Evolutionary conservation across 2,797 vertebrate genomes (phyloP), one percentile per base, ranked within the genome.

Genomic region (Pterois miles): DNA sequence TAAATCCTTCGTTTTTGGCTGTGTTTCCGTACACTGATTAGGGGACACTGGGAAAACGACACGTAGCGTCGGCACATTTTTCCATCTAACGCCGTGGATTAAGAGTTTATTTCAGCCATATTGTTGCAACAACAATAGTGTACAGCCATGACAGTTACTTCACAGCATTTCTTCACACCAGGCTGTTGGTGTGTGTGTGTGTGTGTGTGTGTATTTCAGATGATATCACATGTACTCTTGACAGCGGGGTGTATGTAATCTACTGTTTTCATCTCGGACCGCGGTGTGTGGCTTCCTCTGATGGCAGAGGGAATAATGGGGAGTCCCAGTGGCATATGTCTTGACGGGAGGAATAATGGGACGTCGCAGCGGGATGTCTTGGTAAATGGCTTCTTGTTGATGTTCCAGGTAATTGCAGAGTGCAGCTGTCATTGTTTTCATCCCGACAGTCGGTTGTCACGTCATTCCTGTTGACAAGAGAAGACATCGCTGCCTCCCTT

Each of bases 301-400:
- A 43, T 27, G 40, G 63, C 20, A 14, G 54, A 33, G 38, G 48
- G 33, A 48, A 74, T 80, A 66, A 79, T 48, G 14, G 63, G 58
- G 67, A 43, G 64, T 78, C 69, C 48, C 67, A 14, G 68, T 27
- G 13, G 25, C 29, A 25, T 33, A 43, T 22, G 22, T 34, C 33
- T 36, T 65, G 75, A 66, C 80, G 66, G 31, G 56, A 23, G 60
- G 50, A 53, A 76, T 85, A 84, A 89, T 65, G 62, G 73, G 60
- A 53, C 43, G 4, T 82, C 27, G 57, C 65, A 12, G 34, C 3
- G 71, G 62, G 29, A n/a, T 5, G 18, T 60, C 13, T 50, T 10
- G 4, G 65, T 56, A 76, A 80, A 83, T 73, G 76, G 76, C 38
- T 78, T 82, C 50, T 53, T 74, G 78, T 82, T 80, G 71, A 76